Evolutionary conservation across 2,113 vertebrate species (phyloP), one percentile per base, ranked within the genome.

Genomic region (Platichthys stellatus): DNA sequence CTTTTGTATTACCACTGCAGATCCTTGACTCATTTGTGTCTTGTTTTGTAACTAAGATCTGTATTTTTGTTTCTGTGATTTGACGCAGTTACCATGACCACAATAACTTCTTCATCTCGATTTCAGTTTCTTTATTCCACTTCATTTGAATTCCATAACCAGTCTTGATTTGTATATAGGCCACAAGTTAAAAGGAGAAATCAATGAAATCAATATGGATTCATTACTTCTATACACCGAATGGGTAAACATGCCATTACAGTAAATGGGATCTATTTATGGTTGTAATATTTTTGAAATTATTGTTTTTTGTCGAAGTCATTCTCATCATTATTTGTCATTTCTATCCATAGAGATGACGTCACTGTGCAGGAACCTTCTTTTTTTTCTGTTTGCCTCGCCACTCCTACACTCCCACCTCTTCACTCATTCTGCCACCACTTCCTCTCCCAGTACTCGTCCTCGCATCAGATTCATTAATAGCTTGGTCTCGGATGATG

Each of bases 291-390:
- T 60, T 40, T 24, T 7, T 7, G 31, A 31, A 31, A 6, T 31
- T 1, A 8, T 1, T 8, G 31, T 31, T 31, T 31, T 31, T 67
- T 70, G 43, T 21, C 15, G 0, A 64, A 14, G 17, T 14, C 15
- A 38, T 63, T 17, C 2, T 68, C 9, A 72, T 69, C 8, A 72
- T 68, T 5, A 40, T 40, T 45, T 86, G 2, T 85, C 11, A 74
- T 84, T 63, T 88, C 59, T 81, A 1, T 75, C 63, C 28, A 63
- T 31, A 92, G 91, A 85, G 13, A 91, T 93, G 88, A 81, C 2
- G 26, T 83, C 86, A 74, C 56, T 74, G 1, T 18, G 20, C 51
- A 65, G 56, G 51, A 89, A 75, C 54, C 84, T 92, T 78, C 20
- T 91, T 57, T 58, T 94, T 71, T 2, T 94, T 31, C 78, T 93